A percentile compares a stretch with the other conserved stretches of the same genome.
Evolutionary conservation across 2,113 vertebrate species (phyloP).

Genomic region (Chionodraco myersi): DNA sequence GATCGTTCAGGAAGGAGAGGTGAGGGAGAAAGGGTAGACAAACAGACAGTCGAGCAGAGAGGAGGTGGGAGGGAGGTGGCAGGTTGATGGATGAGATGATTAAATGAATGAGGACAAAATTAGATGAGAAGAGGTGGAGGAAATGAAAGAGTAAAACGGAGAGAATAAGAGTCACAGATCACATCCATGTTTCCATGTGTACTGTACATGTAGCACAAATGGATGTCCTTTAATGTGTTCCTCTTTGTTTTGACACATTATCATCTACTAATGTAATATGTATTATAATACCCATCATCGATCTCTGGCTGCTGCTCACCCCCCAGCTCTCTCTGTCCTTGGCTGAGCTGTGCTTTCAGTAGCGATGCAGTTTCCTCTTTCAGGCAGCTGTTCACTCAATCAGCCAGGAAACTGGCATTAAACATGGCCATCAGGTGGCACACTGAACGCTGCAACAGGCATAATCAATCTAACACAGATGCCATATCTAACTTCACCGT

Average conservation of each 20-base stretch:
- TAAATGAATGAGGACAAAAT: slow-evolving; percentile 67
- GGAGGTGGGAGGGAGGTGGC: slow-evolving; percentile 38
- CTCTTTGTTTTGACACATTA: slow-evolving; percentile 27
- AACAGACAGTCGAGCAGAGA: slow-evolving; percentile 45
- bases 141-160: slow-evolving; percentile 31
- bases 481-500: slow-evolving; percentile 62
- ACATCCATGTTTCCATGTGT: slow-evolving; percentile 25
- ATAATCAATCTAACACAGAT: slow-evolving; percentile 78
- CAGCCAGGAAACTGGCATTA: slow-evolving; percentile 71
- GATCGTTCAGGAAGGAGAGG: slow-evolving; percentile 22
- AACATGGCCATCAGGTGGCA: slow-evolving; percentile 76
- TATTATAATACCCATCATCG: slow-evolving; percentile 46
- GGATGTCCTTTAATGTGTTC: slow-evolving; percentile 11
- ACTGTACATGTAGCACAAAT: slow-evolving; percentile 2
- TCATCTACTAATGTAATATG: slow-evolving; percentile 52
- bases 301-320: slow-evolving; percentile 24
- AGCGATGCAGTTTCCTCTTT: slow-evolving; percentile 54
- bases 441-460: slow-evolving; percentile 61
- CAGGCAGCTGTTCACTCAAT: slow-evolving; percentile 73
- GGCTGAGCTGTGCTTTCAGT: slow-evolving; percentile 56
- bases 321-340: slow-evolving; percentile 49
- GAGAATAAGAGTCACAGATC: slow-evolving; percentile 34
- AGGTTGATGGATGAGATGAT: slow-evolving; percentile 68
- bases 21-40: slow-evolving; percentile 32
- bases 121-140: slow-evolving; percentile 43